phyloP scores from a whole-genome alignment of 2,797 vertebrate genomes.

The Alectoris magna region DNA sequence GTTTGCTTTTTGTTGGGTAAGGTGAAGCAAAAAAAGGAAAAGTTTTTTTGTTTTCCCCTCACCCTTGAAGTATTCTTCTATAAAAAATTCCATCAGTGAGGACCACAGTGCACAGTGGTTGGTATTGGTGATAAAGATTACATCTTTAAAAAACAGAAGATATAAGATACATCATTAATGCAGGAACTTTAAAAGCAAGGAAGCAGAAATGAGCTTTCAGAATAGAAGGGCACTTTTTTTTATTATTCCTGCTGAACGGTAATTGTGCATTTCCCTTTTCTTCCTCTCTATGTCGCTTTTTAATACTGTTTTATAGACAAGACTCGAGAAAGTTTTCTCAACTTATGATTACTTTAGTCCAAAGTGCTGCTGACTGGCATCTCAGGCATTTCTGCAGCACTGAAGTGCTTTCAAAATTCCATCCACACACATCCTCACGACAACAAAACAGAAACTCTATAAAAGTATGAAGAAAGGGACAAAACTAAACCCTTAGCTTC shows the following conservation, averaged over 20 bases:
- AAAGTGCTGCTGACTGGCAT: slow-evolving; percentile 14
- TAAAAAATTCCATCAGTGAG: slow-evolving; percentile 49
- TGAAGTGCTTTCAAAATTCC: slow-evolving; percentile 62
- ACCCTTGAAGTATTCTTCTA: slow-evolving; percentile 15
- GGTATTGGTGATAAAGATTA: slow-evolving; percentile 55
- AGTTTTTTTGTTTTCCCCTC: not conserved
- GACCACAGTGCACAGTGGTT: slow-evolving; percentile 41
- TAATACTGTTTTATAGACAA: not conserved
- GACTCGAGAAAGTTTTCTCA: slow-evolving; percentile 40
- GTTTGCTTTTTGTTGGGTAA: not conserved
- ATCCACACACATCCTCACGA: slow-evolving; percentile 12
- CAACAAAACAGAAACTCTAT: slow-evolving; percentile 54
- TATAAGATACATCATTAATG: slow-evolving; percentile 16
- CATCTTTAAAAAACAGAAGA: slow-evolving; percentile 56
- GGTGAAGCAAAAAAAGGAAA: not conserved
- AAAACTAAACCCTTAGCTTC: slow-evolving; percentile 55
- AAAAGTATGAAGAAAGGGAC: slow-evolving; percentile 26
- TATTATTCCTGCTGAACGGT: not conserved
- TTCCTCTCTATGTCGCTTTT: slow-evolving; percentile 14
- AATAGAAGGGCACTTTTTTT: not conserved
- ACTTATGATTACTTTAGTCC: slow-evolving; percentile 55
- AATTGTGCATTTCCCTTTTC: slow-evolving; percentile 18
- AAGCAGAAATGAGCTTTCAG: slow-evolving; percentile 52
- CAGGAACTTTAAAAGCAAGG: slow-evolving; percentile 9
- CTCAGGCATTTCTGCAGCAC: slow-evolving; percentile 10